Evolutionary conservation across 23 tunicate genomes (phyloP).

Genomic region (Ascidia mentula): DNA sequence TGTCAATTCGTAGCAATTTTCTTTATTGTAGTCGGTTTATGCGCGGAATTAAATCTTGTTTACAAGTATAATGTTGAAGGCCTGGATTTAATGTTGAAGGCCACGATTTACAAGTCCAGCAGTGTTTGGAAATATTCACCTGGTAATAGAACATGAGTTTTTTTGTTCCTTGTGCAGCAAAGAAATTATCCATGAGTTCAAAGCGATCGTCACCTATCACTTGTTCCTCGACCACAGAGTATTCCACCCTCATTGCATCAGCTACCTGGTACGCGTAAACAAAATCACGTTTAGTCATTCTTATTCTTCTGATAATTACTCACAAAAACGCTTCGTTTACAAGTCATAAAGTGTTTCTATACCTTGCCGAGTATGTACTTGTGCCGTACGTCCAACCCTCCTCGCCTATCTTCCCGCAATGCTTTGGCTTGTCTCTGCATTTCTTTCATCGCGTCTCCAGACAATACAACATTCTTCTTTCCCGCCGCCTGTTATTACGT

Average conservation of each 20-base stretch:
- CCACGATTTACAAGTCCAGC: too few species aligned
- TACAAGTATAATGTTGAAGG: too few species aligned
- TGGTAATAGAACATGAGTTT: slow-evolving; percentile 97
- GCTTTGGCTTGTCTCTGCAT: slow-evolving; percentile 97
- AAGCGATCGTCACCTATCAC: slow-evolving; percentile 90
- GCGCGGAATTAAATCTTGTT: too few species aligned
- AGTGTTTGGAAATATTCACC: too few species aligned
- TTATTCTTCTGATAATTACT: too few species aligned
- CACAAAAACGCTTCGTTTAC: too few species aligned
- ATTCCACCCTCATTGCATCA: slow-evolving; percentile 82
- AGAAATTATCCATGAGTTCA: slow-evolving; percentile 85
- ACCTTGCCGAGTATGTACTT: slow-evolving; percentile 94
- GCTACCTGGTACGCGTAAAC: slow-evolving; percentile 45
- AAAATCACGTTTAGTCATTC: too few species aligned
- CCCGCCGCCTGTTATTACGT: slow-evolving; percentile 48
- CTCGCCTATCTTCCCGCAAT: slow-evolving; percentile 78
- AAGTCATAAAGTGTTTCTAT: too few species aligned
- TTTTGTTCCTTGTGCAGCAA: slow-evolving; percentile 69
- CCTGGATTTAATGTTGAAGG: too few species aligned
- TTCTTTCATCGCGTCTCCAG: slow-evolving; percentile 96
- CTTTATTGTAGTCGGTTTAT: too few species aligned
- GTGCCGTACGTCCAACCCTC: slow-evolving; percentile 79
- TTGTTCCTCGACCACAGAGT: slow-evolving; percentile 77
- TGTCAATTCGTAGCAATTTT: too few species aligned
- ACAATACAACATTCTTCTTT: slow-evolving; percentile 84